Percentiles rank a stretch among this genome's conserved stretches.
phyloP scores from a whole-genome alignment of 1,140 invertebrate species.

The Drosophila lowei region DNA sequence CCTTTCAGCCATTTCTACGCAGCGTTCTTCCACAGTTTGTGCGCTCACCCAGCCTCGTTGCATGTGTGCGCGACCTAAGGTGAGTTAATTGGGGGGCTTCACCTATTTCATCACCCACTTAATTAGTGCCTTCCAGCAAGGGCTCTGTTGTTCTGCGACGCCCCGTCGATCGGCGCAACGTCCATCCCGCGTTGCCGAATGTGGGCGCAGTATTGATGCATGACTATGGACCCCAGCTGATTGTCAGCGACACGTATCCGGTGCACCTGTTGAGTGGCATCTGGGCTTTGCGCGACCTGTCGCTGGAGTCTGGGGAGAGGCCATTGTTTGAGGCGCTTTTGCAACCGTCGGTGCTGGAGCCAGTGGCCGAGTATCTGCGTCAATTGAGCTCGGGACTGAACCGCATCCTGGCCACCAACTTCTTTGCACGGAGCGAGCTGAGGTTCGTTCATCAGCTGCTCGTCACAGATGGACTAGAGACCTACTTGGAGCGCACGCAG shows the following conservation, averaged over 20 bases:
- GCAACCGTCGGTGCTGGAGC: constrained; percentile 57
- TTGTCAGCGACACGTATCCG: constrained; percentile 72
- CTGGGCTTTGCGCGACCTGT: constrained; percentile 54
- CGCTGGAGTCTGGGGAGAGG: constrained; percentile 40
- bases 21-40: constrained; percentile 70
- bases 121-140: constrained; percentile 55
- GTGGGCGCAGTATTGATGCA: constrained; percentile 72
- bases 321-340: constrained; percentile 49
- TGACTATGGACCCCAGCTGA: constrained; percentile 67
- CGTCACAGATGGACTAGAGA: constrained; percentile 57
- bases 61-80: constrained; percentile 54
- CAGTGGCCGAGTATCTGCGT: constrained; percentile 57
- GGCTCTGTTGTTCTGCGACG: constrained; percentile 67
- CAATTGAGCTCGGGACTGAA: constrained; percentile 51
- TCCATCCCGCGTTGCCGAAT: constrained; percentile 72
- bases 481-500: constrained; percentile 52
- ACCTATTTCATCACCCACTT: constrained; percentile 21
- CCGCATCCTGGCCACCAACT: constrained; percentile 67
- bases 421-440: constrained; percentile 75
- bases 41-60: constrained; percentile 53
- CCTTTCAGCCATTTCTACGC: constrained; percentile 51
- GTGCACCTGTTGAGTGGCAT: constrained; percentile 68
- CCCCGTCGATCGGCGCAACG: constrained; percentile 61
- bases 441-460: constrained; percentile 70
- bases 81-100: constrained; percentile 42